Evolutionary conservation across 2,113 vertebrate species (phyloP), one percentile per base, ranked within the genome.

Genomic region (Calyptomena viridis): DNA sequence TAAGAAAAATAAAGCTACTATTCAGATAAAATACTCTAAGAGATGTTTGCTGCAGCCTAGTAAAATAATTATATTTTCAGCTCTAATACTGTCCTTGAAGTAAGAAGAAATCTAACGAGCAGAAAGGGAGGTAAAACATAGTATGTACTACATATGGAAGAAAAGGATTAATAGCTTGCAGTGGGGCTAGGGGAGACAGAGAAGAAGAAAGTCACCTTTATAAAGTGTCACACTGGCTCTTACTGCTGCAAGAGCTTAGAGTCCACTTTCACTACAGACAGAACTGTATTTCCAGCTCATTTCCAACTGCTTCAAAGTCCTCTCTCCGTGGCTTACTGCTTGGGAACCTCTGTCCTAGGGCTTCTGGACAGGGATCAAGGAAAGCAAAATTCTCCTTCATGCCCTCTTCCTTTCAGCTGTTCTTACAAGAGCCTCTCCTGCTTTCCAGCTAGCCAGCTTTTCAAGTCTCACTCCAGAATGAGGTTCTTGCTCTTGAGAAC

Each of bases 1-100:
- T 53, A 93, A 73, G 64, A 67, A 85, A 94, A 87, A 83, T 6
- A 47, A 33, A 47, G 30, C 66, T 81, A 82, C n/a, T 49, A 66
- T 78, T 62, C 46, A 50, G 44, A 88, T 69, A 69, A 83, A 83
- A 49, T 76, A 60, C 17, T 87, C 64, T 81, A 72, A 89, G 33
- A 62, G 16, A 12, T 52, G 18, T 33, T 58, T 3, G 5, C 84
- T 77, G 40, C 14, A 84, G 52, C 56, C 53, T 75, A 58, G 53
- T 63, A 81, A 60, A 95, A 96, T 78, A 84, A 93, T 90, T 77
- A 39, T n/a, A 82, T 85, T 88, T 94, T 77, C 62, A 95, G 37
- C 52, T 75, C 79, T 50, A 71, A 67, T 35, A 62, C 21, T 30
- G 64, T 68, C 28, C 64, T 86, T 74, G 49, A 73, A 89, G 30